Conservation (phyloP, 2,113 vertebrate species). For the Barnardius zonarius region DNA sequence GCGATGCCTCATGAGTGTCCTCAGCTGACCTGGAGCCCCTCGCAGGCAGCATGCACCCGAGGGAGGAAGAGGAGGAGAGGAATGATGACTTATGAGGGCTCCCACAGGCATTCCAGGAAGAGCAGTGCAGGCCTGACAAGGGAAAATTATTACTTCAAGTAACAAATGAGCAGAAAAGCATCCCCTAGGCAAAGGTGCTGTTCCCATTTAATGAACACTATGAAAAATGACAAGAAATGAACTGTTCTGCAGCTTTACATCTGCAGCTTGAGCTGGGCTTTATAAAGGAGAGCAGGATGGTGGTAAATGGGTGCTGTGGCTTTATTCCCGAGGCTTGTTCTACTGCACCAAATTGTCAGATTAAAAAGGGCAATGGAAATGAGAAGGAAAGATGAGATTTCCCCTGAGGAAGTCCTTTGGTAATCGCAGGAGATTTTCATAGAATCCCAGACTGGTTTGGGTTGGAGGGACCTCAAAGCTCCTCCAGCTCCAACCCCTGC, state of each 20-base stretch:
- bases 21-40: neutral
- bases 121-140: neutral
- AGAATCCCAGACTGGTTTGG: neutral
- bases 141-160: neutral
- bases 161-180: conserved; percentile 29
- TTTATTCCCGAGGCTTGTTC: neutral
- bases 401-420: neutral
- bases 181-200: neutral
- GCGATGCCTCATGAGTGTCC: neutral
- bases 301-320: neutral
- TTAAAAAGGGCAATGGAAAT: neutral
- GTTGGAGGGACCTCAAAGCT: neutral
- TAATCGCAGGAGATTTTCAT: neutral
- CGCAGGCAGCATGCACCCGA: neutral
- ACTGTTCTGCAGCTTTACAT: neutral
- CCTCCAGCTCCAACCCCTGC: neutral
- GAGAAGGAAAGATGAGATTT: neutral
- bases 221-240: neutral
- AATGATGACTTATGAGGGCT: neutral
- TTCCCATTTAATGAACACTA: neutral
- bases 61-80: neutral
- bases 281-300: neutral
- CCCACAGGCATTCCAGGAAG: neutral
- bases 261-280: fast-evolving
- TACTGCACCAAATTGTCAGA: neutral